These are phyloP conservation scores for Boloria selene DNA, from an alignment of 2,888 invertebrate genomes.

Conservation along the genomic window DNA sequence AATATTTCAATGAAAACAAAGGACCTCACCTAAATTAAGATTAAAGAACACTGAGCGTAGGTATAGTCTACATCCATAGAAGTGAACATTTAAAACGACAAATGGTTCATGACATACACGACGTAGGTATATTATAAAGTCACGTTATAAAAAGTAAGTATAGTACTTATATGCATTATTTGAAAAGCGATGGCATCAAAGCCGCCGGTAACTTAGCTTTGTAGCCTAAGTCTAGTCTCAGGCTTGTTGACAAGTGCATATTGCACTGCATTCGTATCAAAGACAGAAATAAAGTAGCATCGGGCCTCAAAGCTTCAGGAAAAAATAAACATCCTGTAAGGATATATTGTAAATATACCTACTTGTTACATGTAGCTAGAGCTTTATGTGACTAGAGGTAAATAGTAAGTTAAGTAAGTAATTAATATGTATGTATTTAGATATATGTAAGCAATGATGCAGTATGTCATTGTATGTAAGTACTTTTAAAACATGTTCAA, in stretches of 20 bases:
- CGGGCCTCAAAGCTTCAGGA: slow-evolving; percentile 33
- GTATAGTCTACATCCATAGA: no score
- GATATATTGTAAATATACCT: not conserved
- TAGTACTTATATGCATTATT: slow-evolving; percentile 8
- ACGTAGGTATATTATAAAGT: not conserved
- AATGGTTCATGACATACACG: not conserved
- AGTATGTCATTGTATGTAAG: no score
- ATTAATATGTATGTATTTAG: no score
- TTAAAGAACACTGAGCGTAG: no score
- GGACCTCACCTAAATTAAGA: no score
- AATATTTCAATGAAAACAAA: no score
- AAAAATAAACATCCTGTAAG: slow-evolving; percentile 27
- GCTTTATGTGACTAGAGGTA: not conserved
- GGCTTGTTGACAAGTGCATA: slow-evolving; percentile 59
- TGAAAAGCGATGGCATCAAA: slow-evolving; percentile 35
- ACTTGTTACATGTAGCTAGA: no score
- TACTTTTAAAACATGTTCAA: no score
- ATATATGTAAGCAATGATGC: no score
- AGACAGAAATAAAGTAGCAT: slow-evolving; percentile 49
- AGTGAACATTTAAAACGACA: no score
- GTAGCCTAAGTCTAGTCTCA: slow-evolving; percentile 47
- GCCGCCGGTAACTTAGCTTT: slow-evolving; percentile 40
- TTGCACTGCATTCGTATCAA: slow-evolving; percentile 53
- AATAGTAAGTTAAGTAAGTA: no score
- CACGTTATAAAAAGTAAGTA: slow-evolving; percentile 7